Evolutionary conservation across 2,113 vertebrate genomes (phyloP).

Genomic region (Halichoerus grypus): DNA sequence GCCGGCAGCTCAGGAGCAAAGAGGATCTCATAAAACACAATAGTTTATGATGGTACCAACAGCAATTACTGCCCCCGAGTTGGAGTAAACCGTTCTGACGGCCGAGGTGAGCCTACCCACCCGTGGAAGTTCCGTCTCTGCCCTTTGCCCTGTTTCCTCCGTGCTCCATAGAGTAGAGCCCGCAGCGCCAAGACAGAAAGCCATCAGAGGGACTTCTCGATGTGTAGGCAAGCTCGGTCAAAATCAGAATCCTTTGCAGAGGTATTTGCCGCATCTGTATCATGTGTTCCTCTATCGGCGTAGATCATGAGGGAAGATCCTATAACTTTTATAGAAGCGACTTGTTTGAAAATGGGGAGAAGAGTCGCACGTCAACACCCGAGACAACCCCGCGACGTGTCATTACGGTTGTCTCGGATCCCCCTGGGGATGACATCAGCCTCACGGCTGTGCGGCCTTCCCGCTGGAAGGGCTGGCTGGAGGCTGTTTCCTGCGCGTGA

Average conservation of each 20-base stretch:
- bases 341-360: not conserved
- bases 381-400: fast-evolving
- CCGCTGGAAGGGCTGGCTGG: too few species aligned
- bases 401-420: not conserved
- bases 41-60: not conserved
- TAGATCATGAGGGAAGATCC: not conserved
- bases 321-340: not conserved
- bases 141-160: not conserved
- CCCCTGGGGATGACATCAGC: not conserved
- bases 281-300: not conserved
- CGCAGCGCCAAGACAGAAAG: not conserved
- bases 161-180: not conserved
- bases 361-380: not conserved
- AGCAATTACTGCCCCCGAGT: not conserved
- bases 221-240: not conserved
- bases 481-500: not conserved
- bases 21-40: not conserved
- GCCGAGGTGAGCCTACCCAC: not conserved
- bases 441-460: not conserved
- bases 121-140: not conserved
- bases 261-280: not conserved
- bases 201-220: not conserved
- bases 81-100: not conserved
- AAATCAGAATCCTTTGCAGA: not conserved
- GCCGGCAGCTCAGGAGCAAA: not conserved